Conservation (phyloP, 2,888 invertebrate genomes). For the Chloroclystis v-ata region DNA sequence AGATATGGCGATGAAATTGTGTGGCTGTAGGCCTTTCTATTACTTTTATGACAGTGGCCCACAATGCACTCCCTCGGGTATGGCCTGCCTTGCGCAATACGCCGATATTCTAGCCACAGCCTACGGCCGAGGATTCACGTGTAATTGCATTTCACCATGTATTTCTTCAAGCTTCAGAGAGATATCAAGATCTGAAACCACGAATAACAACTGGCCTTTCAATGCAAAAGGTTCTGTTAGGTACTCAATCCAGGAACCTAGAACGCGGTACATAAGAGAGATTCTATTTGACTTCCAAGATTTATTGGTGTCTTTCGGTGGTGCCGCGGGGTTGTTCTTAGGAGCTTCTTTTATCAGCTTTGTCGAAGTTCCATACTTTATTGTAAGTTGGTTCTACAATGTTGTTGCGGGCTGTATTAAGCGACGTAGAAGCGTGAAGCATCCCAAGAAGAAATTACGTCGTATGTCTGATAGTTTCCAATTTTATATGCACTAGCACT, state of each 20-base stretch:
- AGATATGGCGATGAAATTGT: slow-evolving; percentile 64
- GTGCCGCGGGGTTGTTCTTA: slow-evolving; percentile 80
- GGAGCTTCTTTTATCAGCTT: slow-evolving; percentile 81
- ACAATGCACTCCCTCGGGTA: slow-evolving; percentile 69
- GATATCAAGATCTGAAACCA: slow-evolving; percentile 36
- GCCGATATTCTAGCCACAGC: slow-evolving; percentile 43
- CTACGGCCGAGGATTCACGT: slow-evolving; percentile 42
- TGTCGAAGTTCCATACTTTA: slow-evolving; percentile 77
- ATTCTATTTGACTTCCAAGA: slow-evolving; percentile 82
- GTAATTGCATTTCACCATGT: slow-evolving; percentile 51
- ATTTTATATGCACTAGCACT: not conserved
- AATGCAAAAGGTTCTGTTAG: slow-evolving; percentile 62
- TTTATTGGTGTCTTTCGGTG: slow-evolving; percentile 82
- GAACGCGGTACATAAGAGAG: slow-evolving; percentile 77
- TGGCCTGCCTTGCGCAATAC: slow-evolving; percentile 66
- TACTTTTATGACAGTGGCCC: slow-evolving; percentile 77
- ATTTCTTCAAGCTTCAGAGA: slow-evolving; percentile 54
- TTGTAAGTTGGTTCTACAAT: slow-evolving; percentile 31
- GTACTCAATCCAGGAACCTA: slow-evolving; percentile 72
- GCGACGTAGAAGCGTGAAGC: not conserved
- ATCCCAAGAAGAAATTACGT: not conserved
- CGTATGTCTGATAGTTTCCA: not conserved
- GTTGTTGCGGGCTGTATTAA: not conserved
- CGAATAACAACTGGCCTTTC: slow-evolving; percentile 54
- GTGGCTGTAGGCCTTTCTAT: slow-evolving; percentile 80